These are phyloP conservation scores for Drosophila mercatorum DNA, from an alignment of 2,888 invertebrate genomes.

Conservation along the genomic window DNA sequence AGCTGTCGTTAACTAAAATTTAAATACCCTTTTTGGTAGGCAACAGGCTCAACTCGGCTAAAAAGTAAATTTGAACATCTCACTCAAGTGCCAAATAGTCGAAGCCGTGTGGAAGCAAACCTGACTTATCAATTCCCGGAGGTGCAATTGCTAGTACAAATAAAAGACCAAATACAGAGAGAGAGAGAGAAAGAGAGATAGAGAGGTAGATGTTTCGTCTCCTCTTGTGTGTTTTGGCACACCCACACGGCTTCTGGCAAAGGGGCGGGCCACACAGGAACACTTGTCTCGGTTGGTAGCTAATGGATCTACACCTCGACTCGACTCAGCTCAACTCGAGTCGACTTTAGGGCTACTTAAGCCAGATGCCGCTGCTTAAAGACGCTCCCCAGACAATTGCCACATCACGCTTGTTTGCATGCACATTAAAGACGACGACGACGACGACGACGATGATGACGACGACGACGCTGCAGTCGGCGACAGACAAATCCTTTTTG, in stretches of 20 bases:
- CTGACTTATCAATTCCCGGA: slow-evolving; percentile 55
- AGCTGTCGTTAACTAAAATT: background rate
- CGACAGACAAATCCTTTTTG: slow-evolving; percentile 75
- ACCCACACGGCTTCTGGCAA: slow-evolving; percentile 40
- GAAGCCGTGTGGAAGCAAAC: background rate
- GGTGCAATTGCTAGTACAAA: slow-evolving; percentile 39
- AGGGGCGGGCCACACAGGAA: slow-evolving; percentile 35
- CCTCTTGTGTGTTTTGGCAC: slow-evolving; percentile 30
- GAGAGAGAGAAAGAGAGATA: slow-evolving; percentile 8
- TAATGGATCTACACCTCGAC: slow-evolving; percentile 76
- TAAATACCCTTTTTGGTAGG: background rate
- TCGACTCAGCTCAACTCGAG: slow-evolving; percentile 46
- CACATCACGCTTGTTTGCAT: slow-evolving; percentile 79
- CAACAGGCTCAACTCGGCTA: background rate
- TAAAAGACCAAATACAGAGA: slow-evolving; percentile 1
- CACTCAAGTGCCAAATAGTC: slow-evolving; percentile 47
- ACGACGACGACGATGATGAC: slow-evolving; percentile 39
- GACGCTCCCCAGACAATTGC: slow-evolving; percentile 72
- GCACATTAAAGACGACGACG: slow-evolving; percentile 72
- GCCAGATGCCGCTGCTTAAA: slow-evolving; percentile 21
- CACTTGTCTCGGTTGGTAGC: slow-evolving; percentile 64
- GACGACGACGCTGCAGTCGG: slow-evolving; percentile 32
- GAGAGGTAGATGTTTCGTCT: background rate
- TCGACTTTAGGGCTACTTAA: slow-evolving; percentile 59
- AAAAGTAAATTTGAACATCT: slow-evolving; percentile 58